Conservation (phyloP, 1,140 invertebrate species). For the Sycobia sp. region DNA sequence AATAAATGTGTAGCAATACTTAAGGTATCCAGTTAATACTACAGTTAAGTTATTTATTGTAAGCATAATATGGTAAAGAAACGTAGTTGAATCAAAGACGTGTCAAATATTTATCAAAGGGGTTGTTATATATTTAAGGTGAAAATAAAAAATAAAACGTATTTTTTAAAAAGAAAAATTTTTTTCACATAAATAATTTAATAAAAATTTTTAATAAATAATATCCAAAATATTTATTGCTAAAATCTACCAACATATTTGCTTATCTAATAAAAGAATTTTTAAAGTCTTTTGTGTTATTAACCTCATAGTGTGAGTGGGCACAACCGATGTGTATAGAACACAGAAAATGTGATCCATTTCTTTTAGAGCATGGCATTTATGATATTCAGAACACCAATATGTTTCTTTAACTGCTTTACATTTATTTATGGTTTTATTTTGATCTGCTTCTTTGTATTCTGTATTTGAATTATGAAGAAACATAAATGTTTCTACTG, state of each 20-base stretch:
- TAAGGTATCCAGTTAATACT: constrained; percentile 28
- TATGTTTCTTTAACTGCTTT: constrained; percentile 71
- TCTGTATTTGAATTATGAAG: constrained; percentile 27
- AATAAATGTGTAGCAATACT: constrained; percentile 18
- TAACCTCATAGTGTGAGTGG: constrained; percentile 69
- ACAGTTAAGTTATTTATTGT: constrained; percentile 36
- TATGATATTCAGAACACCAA: constrained; percentile 83
- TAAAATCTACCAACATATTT: constrained; percentile 59
- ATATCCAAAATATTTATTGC: constrained; percentile 10
- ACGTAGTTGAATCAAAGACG: constrained; percentile 10
- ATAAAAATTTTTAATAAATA: constrained; percentile 16
- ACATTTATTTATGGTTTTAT: constrained; percentile 37
- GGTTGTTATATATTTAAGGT: constrained; percentile 13
- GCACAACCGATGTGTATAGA: constrained; percentile 70
- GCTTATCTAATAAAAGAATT: constrained; percentile 61
- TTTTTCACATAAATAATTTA: constrained; percentile 7
- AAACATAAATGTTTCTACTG: constrained; percentile 59
- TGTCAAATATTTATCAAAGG: constrained; percentile 23
- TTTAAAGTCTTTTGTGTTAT: constrained; percentile 63
- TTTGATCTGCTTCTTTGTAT: constrained; percentile 13
- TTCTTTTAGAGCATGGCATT: constrained; percentile 74
- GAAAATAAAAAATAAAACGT: not conserved
- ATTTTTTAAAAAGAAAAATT: constrained; percentile 10
- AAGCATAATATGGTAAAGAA: constrained; percentile 25
- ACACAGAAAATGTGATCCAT: constrained; percentile 70